Evolutionary conservation across 2,888 invertebrate genomes (phyloP).

Genomic region (Dasysyrphus tricinctus): DNA sequence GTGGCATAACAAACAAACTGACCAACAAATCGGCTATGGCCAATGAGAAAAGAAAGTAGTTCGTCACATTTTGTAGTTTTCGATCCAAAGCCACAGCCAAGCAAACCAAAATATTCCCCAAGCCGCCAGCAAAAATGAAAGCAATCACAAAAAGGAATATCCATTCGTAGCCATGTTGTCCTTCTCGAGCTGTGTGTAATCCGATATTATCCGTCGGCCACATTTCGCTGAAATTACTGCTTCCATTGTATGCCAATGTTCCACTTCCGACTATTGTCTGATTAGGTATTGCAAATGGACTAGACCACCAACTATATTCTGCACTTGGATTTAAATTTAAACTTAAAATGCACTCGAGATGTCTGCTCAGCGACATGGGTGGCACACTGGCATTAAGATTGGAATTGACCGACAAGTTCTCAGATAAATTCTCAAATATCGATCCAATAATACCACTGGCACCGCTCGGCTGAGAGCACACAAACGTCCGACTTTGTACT

Average conservation of each 20-base stretch:
- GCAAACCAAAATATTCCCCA: conserved; percentile 97
- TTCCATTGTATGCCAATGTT: conserved; percentile 55
- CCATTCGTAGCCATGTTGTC: conserved; percentile 87
- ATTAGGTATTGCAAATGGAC: conserved; percentile 58
- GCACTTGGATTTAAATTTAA: conserved; percentile 61
- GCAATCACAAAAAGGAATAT: conserved; percentile 92
- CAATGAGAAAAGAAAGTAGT: conserved; percentile 96
- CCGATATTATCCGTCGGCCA: conserved; percentile 49
- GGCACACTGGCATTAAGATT: conserved; percentile 17
- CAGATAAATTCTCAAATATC: conserved; percentile 59
- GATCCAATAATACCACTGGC: conserved; percentile 32
- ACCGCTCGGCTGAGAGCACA: conserved; percentile 72
- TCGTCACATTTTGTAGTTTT: conserved; percentile 96
- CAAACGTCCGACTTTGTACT: conserved; percentile 76
- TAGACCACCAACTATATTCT: conserved; percentile 61
- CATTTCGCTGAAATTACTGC: conserved; percentile 46
- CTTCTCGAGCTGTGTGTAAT: conserved; percentile 37
- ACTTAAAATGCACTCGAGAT: conserved; percentile 64
- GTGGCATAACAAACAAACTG: conserved; percentile 97
- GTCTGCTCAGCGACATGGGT: conserved; percentile 37
- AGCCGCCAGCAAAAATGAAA: conserved; percentile 93
- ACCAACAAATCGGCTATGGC: conserved; percentile 97
- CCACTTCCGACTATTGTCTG: conserved; percentile 55
- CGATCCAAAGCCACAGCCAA: conserved; percentile 95
- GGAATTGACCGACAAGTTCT: conserved; percentile 40